These are phyloP conservation scores for Parelbella ahira DNA, from an alignment of 2,888 invertebrate species.

Conservation along the genomic window DNA sequence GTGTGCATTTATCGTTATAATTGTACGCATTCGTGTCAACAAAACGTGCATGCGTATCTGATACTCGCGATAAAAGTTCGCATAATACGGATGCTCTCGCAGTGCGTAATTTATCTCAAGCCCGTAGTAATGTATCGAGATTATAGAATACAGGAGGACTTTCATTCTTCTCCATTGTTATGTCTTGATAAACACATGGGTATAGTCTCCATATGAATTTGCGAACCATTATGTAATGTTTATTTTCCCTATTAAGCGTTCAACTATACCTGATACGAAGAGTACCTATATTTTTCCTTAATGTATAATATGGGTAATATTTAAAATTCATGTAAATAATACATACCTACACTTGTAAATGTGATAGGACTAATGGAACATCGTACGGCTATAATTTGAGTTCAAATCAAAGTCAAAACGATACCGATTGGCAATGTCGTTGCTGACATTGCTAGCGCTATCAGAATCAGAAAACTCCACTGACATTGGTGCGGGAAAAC, in stretches of 20 bases:
- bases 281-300: too few species aligned
- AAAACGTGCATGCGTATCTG: conserved; percentile 24
- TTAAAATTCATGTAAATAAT: too few species aligned
- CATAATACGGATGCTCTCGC: conserved; percentile 8
- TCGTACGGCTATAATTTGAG: conserved; percentile 1
- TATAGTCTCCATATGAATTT: too few species aligned
- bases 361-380: too few species aligned
- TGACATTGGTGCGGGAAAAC: conserved; percentile 22
- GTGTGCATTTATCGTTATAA: conserved; percentile 41
- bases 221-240: too few species aligned
- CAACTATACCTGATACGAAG: too few species aligned
- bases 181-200: too few species aligned
- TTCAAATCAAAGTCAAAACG: conserved; percentile 8
- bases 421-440: background rate
- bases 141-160: too few species aligned
- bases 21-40: conserved; percentile 34
- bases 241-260: too few species aligned
- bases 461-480: conserved; percentile 18
- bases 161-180: too few species aligned
- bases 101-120: conserved; percentile 1
- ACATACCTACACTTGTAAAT: too few species aligned
- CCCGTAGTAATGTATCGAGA: background rate
- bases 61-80: conserved; percentile 16
- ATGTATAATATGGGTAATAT: too few species aligned
- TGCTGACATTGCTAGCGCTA: conserved; percentile 6